These are phyloP conservation scores for Drosophila neocordata DNA, from an alignment of 1,140 invertebrate species.

Conservation along the genomic window DNA sequence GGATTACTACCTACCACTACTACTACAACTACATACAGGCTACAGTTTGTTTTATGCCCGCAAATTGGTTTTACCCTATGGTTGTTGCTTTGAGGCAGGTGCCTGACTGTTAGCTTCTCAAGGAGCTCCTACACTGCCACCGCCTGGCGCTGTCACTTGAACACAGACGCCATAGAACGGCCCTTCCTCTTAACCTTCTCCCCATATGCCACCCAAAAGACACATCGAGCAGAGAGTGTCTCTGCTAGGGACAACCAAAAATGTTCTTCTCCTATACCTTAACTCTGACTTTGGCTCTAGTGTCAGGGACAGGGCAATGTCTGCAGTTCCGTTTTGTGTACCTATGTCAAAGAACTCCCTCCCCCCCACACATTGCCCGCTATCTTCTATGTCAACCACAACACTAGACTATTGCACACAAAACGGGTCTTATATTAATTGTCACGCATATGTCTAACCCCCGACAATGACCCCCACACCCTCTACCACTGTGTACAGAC, in stretches of 20 bases:
- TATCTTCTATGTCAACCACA: not conserved
- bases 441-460: conserved; percentile 78
- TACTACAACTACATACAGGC: conserved; percentile 28
- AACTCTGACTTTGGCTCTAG: conserved; percentile 7
- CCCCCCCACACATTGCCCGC: not conserved
- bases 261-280: conserved; percentile 15
- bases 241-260: conserved; percentile 16
- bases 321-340: conserved; percentile 79
- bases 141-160: conserved; percentile 39
- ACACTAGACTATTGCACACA: conserved; percentile 12
- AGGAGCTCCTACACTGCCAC: conserved; percentile 27
- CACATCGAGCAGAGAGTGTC: not conserved
- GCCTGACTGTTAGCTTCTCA: conserved; percentile 25
- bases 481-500: no score
- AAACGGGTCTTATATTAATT: conserved; percentile 74
- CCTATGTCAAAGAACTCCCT: conserved; percentile 50
- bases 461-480: conserved; percentile 38
- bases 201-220: conserved; percentile 14
- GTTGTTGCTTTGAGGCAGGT: conserved; percentile 53
- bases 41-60: conserved; percentile 74
- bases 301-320: conserved; percentile 40
- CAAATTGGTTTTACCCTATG: conserved; percentile 64
- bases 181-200: not conserved
- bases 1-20: conserved; percentile 25
- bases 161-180: conserved; percentile 4